Base-by-base conservation (phyloP, 2,888 invertebrate genomes). In the Oxystoma pomonae region DNA sequence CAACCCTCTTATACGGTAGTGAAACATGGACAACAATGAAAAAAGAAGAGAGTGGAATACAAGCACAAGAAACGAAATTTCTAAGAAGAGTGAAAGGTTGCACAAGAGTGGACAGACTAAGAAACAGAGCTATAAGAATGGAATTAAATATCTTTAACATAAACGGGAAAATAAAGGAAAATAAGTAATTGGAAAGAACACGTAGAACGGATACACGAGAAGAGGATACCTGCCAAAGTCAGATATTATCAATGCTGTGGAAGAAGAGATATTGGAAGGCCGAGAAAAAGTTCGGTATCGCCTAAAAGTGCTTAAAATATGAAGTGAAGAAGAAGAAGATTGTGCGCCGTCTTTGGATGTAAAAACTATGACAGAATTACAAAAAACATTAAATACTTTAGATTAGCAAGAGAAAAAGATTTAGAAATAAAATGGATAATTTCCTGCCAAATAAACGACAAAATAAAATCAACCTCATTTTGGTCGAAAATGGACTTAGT, bases 311-410 rank as follows among this genome's bases (percentile, higher is more conserved):
- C n/a, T 50, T 12, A 9, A 50, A 50, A 50, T n/a, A 50, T 50
- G 50, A 50, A 50, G 50, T 50, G 50, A 50, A 50, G 50, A 50
- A 50, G 50, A 50, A 50, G 50, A 50, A n/a, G n/a, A n/a, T n/a
- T n/a, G n/a, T n/a, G n/a, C n/a, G n/a, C n/a, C n/a, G n/a, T n/a
- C n/a, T n/a, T n/a, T n/a, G n/a, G n/a, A n/a, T n/a, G n/a, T n/a
- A n/a, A n/a, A n/a, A n/a, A n/a, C n/a, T n/a, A n/a, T n/a, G n/a
- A n/a, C n/a, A n/a, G n/a, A n/a, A n/a, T n/a, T n/a, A n/a, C n/a
- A n/a, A n/a, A n/a, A n/a, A n/a, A n/a, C n/a, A n/a, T n/a, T n/a
- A n/a, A n/a, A n/a, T n/a, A n/a, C n/a, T n/a, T n/a, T n/a, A n/a
- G n/a, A n/a, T n/a, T n/a, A n/a, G n/a, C n/a, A n/a, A n/a, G n/a